These are phyloP conservation scores for Dione vanillae DNA, from an alignment of 2,888 invertebrate species.

Conservation along the genomic window DNA sequence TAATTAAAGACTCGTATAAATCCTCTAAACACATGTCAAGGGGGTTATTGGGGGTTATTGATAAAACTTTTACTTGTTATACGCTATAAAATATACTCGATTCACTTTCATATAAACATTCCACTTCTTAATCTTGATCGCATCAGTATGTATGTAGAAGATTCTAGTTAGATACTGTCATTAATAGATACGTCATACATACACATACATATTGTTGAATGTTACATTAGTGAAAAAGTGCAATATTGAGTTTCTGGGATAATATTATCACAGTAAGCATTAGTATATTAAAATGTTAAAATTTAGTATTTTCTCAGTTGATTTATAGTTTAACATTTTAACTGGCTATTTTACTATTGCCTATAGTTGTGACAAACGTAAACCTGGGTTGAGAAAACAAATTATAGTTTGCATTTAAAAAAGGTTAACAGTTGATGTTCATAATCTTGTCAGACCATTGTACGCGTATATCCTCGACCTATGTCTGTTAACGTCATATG, in stretches of 20 bases:
- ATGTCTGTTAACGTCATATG: slow-evolving; percentile 21
- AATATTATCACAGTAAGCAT: no score
- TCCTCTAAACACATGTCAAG: no score
- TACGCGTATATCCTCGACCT: slow-evolving; percentile 14
- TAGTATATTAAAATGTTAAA: no score
- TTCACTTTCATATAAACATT: not conserved
- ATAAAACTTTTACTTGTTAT: not conserved
- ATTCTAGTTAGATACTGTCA: not conserved
- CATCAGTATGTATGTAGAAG: not conserved
- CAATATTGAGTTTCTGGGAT: no score
- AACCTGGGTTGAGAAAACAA: not conserved
- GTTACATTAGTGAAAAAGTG: no score
- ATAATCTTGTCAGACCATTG: slow-evolving; percentile 17
- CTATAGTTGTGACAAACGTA: not conserved
- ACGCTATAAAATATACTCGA: not conserved
- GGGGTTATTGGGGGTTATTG: not conserved
- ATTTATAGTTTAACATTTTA: no score
- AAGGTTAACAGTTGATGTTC: not conserved
- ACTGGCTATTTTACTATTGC: not conserved
- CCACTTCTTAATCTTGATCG: not conserved
- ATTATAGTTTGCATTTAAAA: slow-evolving; percentile 5
- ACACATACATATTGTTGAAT: no score
- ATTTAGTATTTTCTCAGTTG: no score
- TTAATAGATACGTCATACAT: not conserved
- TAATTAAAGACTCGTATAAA: no score